Evolutionary conservation across 1,140 invertebrate species (phyloP).

Genomic region (Maniola jurtina): DNA sequence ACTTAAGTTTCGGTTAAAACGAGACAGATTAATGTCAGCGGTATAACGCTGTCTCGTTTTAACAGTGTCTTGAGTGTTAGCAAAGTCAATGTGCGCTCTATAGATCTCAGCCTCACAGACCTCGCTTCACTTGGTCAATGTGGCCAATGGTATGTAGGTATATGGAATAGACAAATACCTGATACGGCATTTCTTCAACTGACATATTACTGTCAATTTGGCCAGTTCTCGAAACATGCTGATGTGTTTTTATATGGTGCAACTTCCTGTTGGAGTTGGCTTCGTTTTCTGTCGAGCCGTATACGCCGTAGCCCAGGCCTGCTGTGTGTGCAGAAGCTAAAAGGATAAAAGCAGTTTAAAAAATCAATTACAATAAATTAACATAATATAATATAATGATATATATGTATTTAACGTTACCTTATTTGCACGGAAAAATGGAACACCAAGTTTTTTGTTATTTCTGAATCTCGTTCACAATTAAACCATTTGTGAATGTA

Average conservation of each 20-base stretch:
- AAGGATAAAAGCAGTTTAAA: conserved; percentile 27
- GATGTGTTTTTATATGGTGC: conserved; percentile 77
- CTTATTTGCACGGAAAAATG: conserved; percentile 9
- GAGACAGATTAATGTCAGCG: no score
- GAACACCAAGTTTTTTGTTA: not conserved
- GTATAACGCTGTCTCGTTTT: no score
- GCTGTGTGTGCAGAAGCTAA: conserved; percentile 77
- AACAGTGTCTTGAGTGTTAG: no score
- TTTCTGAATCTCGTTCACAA: not conserved
- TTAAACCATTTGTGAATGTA: not conserved
- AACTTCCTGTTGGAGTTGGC: conserved; percentile 66
- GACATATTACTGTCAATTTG: conserved; percentile 67
- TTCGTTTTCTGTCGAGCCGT: conserved; percentile 66
- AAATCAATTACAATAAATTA: not conserved
- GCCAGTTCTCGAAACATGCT: conserved; percentile 62
- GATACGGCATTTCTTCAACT: conserved; percentile 79
- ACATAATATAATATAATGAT: not conserved
- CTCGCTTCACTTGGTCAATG: no score
- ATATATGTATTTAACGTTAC: conserved; percentile 23
- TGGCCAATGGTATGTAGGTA: not conserved
- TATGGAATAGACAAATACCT: conserved; percentile 55
- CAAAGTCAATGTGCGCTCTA: no score
- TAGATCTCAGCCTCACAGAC: no score
- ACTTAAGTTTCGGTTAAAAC: no score
- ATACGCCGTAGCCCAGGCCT: conserved; percentile 74